A percentile compares a stretch with the other conserved stretches of the same genome.
phyloP scores from a whole-genome alignment of 2,113 vertebrate genomes.

The Saguinus midas region DNA sequence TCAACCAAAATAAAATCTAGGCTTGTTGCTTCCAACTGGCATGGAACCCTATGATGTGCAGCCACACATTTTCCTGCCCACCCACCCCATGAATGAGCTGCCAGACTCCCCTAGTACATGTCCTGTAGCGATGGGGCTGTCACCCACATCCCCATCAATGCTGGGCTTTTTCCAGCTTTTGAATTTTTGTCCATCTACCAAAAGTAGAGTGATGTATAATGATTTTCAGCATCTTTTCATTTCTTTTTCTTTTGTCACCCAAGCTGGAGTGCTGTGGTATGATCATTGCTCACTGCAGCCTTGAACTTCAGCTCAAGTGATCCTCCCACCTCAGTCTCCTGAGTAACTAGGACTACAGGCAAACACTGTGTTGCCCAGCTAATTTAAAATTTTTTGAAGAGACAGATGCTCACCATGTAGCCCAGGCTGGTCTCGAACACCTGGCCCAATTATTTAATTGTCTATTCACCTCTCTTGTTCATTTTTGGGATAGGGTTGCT shows the following conservation, averaged over 20 bases:
- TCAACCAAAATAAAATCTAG: neutral
- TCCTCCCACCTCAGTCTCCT: too few species aligned
- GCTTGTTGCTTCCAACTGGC: neutral
- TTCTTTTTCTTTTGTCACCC: neutral
- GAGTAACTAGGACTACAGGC: too few species aligned
- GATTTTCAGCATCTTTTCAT: neutral
- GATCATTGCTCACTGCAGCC: too few species aligned
- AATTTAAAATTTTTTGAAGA: too few species aligned
- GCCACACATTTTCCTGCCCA: neutral
- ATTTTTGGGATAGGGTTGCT: neutral
- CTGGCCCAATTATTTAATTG: too few species aligned
- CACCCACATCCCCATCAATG: neutral
- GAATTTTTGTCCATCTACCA: neutral
- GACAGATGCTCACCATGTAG: too few species aligned
- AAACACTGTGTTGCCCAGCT: too few species aligned
- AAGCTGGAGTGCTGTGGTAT: too few species aligned
- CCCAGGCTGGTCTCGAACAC: too few species aligned
- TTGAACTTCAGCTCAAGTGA: too few species aligned
- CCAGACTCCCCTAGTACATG: too few species aligned
- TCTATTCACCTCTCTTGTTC: rapidly evolving
- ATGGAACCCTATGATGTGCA: rapidly evolving
- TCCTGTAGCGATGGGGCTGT: rapidly evolving
- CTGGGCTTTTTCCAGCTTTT: neutral
- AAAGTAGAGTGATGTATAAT: neutral
- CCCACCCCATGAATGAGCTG: rapidly evolving